Base-by-base conservation (phyloP, 2,797 vertebrate genomes). In the Myotis daubentonii region DNA sequence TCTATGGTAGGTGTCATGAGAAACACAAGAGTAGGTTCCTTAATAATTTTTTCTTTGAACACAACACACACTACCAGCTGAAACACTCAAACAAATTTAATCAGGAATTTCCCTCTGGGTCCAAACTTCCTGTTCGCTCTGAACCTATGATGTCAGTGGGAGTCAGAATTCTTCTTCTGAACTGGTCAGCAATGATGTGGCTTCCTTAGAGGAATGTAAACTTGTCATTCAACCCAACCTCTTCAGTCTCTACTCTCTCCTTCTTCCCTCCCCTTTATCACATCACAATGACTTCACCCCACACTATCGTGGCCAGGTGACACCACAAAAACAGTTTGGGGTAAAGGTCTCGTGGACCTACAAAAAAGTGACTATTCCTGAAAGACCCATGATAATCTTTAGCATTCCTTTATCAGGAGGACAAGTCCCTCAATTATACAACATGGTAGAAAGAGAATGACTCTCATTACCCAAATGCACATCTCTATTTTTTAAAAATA, bases 161-260 rank as follows among this genome's bases (percentile, higher is more conserved):
- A 96, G 93, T 94, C 88, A 85, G 91, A 87, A 89, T 84, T 38
- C 47, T 68, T 23, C 91, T 94, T 97, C 47, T 33, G 70, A 95
- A 82, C 87, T 92, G 84, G 91, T 13, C 65, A 70, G 97, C 89
- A 66, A 20, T 95, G 97, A 97, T 4, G 62, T 62, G 96, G 95
- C 96, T 98, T 97, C 97, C 96, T 97, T 80, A 20, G 72, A 97
- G 96, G 97, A 98, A 97, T 97, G 97, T 97, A 98, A 98, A 98
- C 97, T 98, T 96, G 97, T 98, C 98, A 95, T 74, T 81, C 95
- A 70, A 93, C 94, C 97, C 87, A 95, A 82, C 83, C 94, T 86
- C 95, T 30, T 85, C 20, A 0, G 20, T 51, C 53, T 74, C 89
- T 44, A 17, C 22, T 51, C 95, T 93, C 95, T 83, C 85, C 91